Evolutionary conservation across 2,797 vertebrate genomes (phyloP), one percentile per base, ranked within the genome.

Genomic region (Peromyscus melanophrys): DNA sequence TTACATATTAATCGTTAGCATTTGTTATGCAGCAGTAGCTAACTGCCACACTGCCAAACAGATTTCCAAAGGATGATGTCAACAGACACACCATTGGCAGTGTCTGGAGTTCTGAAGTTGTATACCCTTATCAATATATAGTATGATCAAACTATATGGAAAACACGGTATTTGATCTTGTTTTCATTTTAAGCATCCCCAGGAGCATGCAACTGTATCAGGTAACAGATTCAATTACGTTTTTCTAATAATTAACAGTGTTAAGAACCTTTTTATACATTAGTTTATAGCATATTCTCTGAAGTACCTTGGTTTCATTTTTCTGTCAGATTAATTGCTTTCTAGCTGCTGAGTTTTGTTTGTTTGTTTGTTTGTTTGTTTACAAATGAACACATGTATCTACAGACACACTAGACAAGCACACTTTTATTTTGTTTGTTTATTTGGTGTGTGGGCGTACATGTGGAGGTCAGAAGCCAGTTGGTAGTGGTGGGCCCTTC

Each of bases 181-280:
- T 84, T 93, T 94, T 69, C 31, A n/a, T 55, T 87, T 85, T 80
- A 59, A 80, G 73, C 59, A 73, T 75, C 77, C 21, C 86, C 77
- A 17, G 10, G 31, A 49, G 6, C 75, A 0, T 61, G n/a, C n/a
- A 40, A 76, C 6, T 59, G 37, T 84, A 76, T 83, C 71, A 84
- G 80, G 59, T 49, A 81, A 2, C 57, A 40, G 37, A 73, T 84
- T 92, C 83, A 92, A 95, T 83, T 94, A 17, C 16, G 76, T 88
- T 90, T 95, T 90, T 34, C 75, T 90, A 73, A 75, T 89, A 91
- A 85, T 17, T 67, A 75, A 27, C 49, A 37, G 78, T 90, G 3
- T 55, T 43, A 14, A 57, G 8, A 12, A 75, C 7, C 29, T 40
- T 94, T 95, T 63, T 21, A 40, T 65, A 37, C 93, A 34, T 80